Evolutionary conservation across 2,888 invertebrate species (phyloP).

Genomic region (Theretra japonica): DNA sequence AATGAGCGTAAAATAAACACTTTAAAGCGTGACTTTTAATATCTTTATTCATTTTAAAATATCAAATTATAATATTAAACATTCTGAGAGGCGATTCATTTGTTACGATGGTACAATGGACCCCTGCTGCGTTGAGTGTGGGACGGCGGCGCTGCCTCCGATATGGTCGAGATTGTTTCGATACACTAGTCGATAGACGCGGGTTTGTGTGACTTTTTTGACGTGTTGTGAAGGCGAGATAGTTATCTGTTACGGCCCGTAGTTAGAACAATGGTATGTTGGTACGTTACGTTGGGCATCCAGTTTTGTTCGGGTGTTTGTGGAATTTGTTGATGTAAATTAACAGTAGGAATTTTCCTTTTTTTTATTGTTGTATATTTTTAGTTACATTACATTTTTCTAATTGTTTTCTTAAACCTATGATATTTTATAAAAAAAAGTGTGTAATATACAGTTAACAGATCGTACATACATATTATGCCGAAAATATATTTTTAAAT

Average conservation of each 20-base stretch:
- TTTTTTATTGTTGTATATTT: too few relatives aligned
- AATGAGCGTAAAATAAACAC: conserved; percentile 81
- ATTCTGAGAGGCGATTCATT: conserved; percentile 74
- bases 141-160: conserved; percentile 45
- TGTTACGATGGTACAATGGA: conserved; percentile 74
- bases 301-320: not conserved
- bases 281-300: not conserved
- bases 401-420: too few relatives aligned
- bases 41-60: conserved; percentile 83
- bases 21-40: conserved; percentile 80
- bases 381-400: too few relatives aligned
- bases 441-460: too few relatives aligned
- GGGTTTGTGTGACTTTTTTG: conserved; percentile 42
- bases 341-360: too few relatives aligned
- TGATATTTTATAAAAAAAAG: too few relatives aligned
- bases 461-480: too few relatives aligned
- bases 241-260: conserved; percentile 12
- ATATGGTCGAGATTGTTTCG: conserved; percentile 42
- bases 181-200: conserved; percentile 51
- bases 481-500: too few relatives aligned
- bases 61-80: conserved; percentile 84
- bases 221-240: conserved; percentile 24
- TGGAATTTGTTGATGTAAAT: not conserved
- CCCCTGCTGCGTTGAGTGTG: conserved; percentile 62
- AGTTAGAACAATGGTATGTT: conserved; percentile 3